These are phyloP conservation scores for Nothobranchius kuhntae DNA, from an alignment of 2,113 vertebrate genomes.

Conservation along the genomic window DNA sequence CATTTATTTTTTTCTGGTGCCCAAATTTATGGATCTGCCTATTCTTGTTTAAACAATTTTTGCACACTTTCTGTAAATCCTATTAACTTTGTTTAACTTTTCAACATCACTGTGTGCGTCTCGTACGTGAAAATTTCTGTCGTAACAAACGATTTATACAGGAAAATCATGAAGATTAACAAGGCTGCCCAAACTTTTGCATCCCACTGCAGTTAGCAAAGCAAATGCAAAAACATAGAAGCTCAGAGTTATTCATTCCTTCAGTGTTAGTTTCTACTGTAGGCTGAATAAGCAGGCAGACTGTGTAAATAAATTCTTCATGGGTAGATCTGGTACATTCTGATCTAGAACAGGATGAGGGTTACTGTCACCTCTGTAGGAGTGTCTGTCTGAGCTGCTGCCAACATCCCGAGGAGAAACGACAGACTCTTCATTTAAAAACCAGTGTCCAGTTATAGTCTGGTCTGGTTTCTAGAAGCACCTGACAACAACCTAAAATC, in stretches of 20 bases:
- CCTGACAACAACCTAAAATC: background rate
- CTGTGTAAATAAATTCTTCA: background rate
- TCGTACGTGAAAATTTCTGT: no score
- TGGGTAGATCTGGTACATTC: background rate
- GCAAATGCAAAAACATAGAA: background rate
- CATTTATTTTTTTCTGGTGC: no score
- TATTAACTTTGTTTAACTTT: no score
- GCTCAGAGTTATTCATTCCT: background rate
- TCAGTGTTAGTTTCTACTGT: no score
- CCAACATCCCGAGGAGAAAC: slow-evolving; percentile 1
- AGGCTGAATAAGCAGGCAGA: background rate
- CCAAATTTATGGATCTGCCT: no score
- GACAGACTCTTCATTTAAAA: background rate
- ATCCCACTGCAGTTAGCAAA: no score
- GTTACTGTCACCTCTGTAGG: background rate
- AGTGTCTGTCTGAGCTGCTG: background rate
- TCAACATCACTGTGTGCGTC: no score
- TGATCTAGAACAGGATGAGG: background rate
- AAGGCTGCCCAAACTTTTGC: no score
- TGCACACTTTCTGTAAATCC: no score
- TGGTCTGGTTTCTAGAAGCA: background rate
- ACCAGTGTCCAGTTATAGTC: background rate
- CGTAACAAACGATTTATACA: no score
- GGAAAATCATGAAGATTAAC: no score
- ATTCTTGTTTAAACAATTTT: no score